These are phyloP conservation scores for Microcebus lehilahytsara DNA, from an alignment of 2,113 vertebrate genomes.

Conservation along the genomic window DNA sequence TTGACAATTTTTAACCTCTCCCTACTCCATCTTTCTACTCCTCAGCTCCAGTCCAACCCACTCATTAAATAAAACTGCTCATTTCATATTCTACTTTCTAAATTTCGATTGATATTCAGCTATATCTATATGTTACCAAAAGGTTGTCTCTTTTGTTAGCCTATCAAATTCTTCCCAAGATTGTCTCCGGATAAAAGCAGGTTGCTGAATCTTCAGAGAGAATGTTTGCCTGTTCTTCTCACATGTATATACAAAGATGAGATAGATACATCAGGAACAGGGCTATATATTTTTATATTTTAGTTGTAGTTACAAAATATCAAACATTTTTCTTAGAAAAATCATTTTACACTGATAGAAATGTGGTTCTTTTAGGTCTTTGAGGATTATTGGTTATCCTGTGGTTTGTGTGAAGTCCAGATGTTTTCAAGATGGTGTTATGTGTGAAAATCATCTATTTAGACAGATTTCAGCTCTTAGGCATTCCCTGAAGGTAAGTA, in stretches of 20 bases:
- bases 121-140: neutral
- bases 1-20: neutral
- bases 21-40: neutral
- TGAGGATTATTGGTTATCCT: slow-evolving; percentile 45
- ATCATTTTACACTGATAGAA: slow-evolving; percentile 60
- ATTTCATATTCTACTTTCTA: neutral
- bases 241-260: neutral
- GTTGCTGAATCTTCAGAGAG: slow-evolving; percentile 20
- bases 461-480: slow-evolving; percentile 23
- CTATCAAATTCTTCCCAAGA: neutral
- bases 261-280: neutral
- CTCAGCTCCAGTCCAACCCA: neutral
- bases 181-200: neutral
- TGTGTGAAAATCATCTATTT: slow-evolving; percentile 48
- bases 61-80: neutral
- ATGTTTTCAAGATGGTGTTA: slow-evolving; percentile 64
- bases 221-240: neutral
- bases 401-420: slow-evolving; percentile 65
- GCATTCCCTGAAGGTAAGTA: slow-evolving; percentile 53
- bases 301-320: slow-evolving; percentile 55
- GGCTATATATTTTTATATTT: neutral
- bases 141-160: neutral
- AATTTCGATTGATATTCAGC: neutral
- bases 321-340: slow-evolving; percentile 23
- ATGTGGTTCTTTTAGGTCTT: slow-evolving; percentile 55